A percentile compares a stretch with the other conserved stretches of the same genome.
phyloP scores from a whole-genome alignment of 2,888 invertebrate species.

The Folsomia manolachei region DNA sequence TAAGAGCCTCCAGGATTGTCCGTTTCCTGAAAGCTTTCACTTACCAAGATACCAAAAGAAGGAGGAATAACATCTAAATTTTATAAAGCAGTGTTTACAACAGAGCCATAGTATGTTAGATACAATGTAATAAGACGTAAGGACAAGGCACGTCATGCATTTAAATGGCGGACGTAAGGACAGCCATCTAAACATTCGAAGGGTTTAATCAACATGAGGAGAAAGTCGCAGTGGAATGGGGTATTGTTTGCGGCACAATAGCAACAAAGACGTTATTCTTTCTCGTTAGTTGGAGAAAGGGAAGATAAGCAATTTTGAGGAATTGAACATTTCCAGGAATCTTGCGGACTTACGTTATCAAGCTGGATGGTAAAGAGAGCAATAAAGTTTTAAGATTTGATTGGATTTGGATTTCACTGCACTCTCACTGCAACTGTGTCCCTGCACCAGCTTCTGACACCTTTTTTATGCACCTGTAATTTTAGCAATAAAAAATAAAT shows the following conservation, averaged over 20 bases:
- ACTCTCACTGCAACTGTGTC: neutral
- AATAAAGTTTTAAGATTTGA: conserved; percentile 1
- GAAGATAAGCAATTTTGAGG: neutral
- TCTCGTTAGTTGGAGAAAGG: neutral
- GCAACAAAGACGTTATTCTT: neutral
- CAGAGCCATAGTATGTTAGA: too few relatives aligned
- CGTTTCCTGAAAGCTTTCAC: too few relatives aligned
- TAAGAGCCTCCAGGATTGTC: neutral
- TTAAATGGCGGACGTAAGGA: neutral
- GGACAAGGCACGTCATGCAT: neutral
- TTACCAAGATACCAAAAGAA: too few relatives aligned
- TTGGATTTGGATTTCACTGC: neutral
- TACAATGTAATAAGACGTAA: too few relatives aligned
- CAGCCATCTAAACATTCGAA: neutral
- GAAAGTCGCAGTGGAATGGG: too few relatives aligned
- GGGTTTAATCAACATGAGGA: neutral
- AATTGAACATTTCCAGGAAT: neutral
- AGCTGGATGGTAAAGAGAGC: neutral
- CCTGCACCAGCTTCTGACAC: neutral
- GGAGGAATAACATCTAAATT: neutral
- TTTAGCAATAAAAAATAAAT: too few relatives aligned
- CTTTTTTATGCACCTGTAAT: neutral
- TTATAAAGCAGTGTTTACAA: neutral
- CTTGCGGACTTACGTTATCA: neutral
- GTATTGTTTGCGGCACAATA: too few relatives aligned